Percentiles rank a stretch among this genome's conserved stretches.
Conservation (phyloP, 2,888 invertebrate genomes). For the Cataglyphis albicans region DNA sequence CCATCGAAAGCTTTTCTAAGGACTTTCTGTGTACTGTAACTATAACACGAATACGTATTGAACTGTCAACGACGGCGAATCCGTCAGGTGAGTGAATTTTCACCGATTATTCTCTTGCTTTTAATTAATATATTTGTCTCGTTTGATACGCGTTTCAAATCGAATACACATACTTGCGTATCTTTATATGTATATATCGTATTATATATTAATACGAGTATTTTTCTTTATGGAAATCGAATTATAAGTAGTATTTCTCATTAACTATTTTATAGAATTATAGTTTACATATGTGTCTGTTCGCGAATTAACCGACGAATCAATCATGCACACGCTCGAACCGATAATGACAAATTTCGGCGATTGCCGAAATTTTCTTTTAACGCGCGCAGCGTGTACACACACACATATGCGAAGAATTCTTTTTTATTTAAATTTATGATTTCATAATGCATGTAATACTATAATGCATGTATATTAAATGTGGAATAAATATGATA, state of each 20-base stretch:
- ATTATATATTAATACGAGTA: too few relatives aligned
- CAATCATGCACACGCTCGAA: slow-evolving; percentile 36
- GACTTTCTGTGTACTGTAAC: background rate
- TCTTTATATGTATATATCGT: background rate
- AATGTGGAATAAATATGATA: background rate
- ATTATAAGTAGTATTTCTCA: too few relatives aligned
- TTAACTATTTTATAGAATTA: background rate
- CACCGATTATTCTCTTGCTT: background rate
- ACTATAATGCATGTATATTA: background rate
- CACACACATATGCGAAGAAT: background rate
- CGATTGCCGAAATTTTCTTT: background rate
- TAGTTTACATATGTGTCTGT: background rate
- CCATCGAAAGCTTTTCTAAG: background rate
- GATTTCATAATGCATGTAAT: slow-evolving; percentile 11
- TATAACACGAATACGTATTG: background rate
- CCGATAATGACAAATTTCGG: slow-evolving; percentile 3
- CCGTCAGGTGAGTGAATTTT: background rate
- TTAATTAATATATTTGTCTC: background rate
- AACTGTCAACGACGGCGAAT: background rate
- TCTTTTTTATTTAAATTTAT: background rate
- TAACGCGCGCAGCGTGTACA: background rate
- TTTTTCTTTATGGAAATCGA: too few relatives aligned
- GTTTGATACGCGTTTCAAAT: background rate
- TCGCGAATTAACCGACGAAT: slow-evolving; percentile 38
- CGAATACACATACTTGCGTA: background rate